Evolutionary conservation across 2,888 invertebrate species (phyloP), one percentile per base, ranked within the genome.

Genomic region (Apamea epomidion): DNA sequence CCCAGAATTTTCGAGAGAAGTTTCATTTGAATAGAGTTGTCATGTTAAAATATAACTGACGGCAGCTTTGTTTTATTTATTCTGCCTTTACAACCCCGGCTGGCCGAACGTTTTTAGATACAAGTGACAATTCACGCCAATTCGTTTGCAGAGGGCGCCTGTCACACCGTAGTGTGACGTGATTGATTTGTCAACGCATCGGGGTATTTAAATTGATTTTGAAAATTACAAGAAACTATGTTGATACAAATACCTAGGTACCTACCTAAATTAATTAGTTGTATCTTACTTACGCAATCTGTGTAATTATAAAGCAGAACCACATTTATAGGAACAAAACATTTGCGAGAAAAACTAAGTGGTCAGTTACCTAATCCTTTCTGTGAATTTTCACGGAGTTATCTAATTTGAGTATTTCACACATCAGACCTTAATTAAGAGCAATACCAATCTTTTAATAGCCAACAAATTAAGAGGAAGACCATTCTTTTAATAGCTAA

Each of bases 41-140:
- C 92, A 92, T 86, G 88, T 91, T 92, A 92, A 93, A 94, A 92
- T 91, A 93, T 91, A 93, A 92, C 93, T 93, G 93, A 94, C 92
- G 58, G 81, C 60, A 77, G 80, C 82, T 86, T 89, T 88, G 89
- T 88, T 90, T 92, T 94, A 91, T 95, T 93, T 92, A 93, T 92
- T 91, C 86, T 85, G 64, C 65, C 91, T 91, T 91, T 91, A 92
- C 92, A 93, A 91, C 90, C 90, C 88, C 90, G 87, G 78, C 91
- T 86, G 91, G 83, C 78, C 87, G 83, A 87, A 83, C 85, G 88
- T 86, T 91, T 89, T 91, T 90, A 90, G 91, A 92, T 93, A 94
- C 93, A 92, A 92, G 91, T 93, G 93, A 93, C 94, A 93, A 93
- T 94, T 93, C 93, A 91, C 91, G 92, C 92, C 93, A 90, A 93